Evolutionary conservation across 2,113 vertebrate genomes (phyloP), one percentile per base, ranked within the genome.

Genomic region (Gopherus evgoodei): DNA sequence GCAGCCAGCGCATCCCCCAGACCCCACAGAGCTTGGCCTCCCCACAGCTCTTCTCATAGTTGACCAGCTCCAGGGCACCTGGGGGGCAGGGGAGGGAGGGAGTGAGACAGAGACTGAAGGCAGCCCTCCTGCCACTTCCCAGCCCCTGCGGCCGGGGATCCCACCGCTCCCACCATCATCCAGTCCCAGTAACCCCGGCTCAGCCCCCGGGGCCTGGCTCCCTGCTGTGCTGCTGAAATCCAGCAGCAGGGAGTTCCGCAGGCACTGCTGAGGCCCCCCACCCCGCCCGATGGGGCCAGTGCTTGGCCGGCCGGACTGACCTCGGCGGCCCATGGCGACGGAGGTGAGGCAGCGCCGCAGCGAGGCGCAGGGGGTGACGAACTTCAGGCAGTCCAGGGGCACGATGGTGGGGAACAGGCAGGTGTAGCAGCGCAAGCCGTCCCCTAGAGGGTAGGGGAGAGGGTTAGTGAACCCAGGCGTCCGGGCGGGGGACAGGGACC

Each of bases 331-430:
- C 1, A 53, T 93, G 0, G 98, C 97, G 13, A 93, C 96, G 4
- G 98, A 98, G 2, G 94, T 97, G 59, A 98, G 98, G 88, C 98
- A 99, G 65, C 91, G 98, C 93, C 98, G 98, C 0, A 97, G 97
- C 0, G 89, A 94, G 1, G 98, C 94, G 87, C 98, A 99, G 62
- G 97, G 95, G 80, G 97, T 97, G 9, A 97, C 95, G 79, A 98
- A 98, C 94, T 96, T 97, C 6, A 98, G 81, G 88, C 98, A 99
- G 93, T 98, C 98, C 96, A 98, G 53, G 8, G 98, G 98, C 57
- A 98, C 97, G 87, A 99, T 94, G 81, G 98, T 94, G 0, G 98
- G 98, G 75, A 98, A 98, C 50, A 98, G 57, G 57, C 98, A 99
- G 1, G 97, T 98, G 96, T 98, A 98, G 86, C 98, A 99, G 47